Evolutionary conservation across 2,797 vertebrate genomes (phyloP).

Genomic region (Platyrinchus mystaceus): DNA sequence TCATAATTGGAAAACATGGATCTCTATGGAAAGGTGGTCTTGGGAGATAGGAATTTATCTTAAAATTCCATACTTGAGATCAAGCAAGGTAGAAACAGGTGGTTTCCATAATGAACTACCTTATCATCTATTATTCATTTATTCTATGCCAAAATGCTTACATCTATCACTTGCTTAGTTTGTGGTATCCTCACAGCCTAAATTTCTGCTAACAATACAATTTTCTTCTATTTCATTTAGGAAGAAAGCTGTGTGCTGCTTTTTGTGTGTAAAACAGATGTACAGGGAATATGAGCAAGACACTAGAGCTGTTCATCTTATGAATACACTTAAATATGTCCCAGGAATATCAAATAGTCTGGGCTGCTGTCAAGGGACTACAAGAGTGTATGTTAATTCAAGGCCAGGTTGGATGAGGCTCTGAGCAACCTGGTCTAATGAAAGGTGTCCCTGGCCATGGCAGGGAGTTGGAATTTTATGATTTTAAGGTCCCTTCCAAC

Average conservation of each 20-base stretch:
- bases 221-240: neutral
- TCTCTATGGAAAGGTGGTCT: neutral
- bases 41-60: slow-evolving; percentile 8
- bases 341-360: neutral
- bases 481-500: neutral
- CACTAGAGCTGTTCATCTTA: neutral
- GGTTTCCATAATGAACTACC: neutral
- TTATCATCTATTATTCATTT: slow-evolving; percentile 1
- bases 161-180: neutral
- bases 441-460: neutral
- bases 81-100: slow-evolving; percentile 30
- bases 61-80: slow-evolving; percentile 20
- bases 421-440: neutral
- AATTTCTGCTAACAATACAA: neutral
- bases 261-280: neutral
- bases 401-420: neutral
- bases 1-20: slow-evolving; percentile 9
- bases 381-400: neutral
- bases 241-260: neutral
- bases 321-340: neutral
- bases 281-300: rapidly evolving
- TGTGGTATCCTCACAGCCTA: neutral
- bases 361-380: neutral
- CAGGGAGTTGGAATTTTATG: neutral
- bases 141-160: neutral